Percentiles rank a stretch among this genome's conserved stretches.
Conservation (phyloP, 2,888 invertebrate genomes). For the Lydus trimaculatus region DNA sequence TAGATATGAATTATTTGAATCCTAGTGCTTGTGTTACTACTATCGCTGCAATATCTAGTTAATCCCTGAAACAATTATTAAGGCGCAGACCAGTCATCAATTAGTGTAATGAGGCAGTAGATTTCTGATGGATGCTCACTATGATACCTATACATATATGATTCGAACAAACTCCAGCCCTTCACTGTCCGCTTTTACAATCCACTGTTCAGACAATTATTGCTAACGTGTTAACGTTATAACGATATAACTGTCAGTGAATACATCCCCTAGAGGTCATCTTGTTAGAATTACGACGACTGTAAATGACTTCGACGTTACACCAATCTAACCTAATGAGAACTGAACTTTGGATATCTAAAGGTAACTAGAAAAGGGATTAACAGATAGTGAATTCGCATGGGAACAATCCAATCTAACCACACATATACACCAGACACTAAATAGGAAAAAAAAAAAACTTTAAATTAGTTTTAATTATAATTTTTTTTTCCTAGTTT, state of each 20-base stretch:
- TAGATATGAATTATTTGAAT: constrained; percentile 42
- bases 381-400: constrained; percentile 7
- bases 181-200: background rate
- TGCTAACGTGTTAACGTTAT: constrained; percentile 31
- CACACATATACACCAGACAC: background rate
- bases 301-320: constrained; percentile 19
- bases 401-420: constrained; percentile 4
- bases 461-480: background rate
- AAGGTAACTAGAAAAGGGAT: constrained; percentile 5
- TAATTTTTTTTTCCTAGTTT: background rate
- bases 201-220: constrained; percentile 14
- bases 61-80: constrained; percentile 57
- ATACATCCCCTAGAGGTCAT: constrained; percentile 20
- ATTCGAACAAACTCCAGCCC: constrained; percentile 9
- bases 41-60: constrained; percentile 50
- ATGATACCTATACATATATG: constrained; percentile 29
- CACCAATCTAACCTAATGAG: constrained; percentile 5
- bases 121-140: constrained; percentile 51
- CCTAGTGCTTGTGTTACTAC: constrained; percentile 44
- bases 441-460: background rate
- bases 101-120: constrained; percentile 54
- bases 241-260: constrained; percentile 21
- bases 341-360: constrained; percentile 1
- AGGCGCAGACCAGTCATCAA: constrained; percentile 55
- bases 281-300: constrained; percentile 21